phyloP scores from a whole-genome alignment of 1,140 invertebrate species.

The Drosophila virilis region DNA sequence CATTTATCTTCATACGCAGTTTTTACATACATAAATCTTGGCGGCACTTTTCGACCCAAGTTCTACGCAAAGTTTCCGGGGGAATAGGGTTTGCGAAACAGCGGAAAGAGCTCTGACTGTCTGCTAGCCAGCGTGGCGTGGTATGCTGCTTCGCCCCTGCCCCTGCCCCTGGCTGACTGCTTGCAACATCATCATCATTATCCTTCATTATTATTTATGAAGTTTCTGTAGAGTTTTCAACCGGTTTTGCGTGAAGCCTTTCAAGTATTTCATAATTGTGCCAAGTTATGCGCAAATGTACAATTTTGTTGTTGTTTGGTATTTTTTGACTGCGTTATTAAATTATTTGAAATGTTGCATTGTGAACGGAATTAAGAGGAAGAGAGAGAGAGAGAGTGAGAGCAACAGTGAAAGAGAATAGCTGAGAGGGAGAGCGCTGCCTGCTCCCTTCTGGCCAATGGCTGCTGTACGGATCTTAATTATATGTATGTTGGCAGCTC shows the following conservation, averaged over 20 bases:
- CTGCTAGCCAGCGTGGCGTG: slow-evolving; percentile 42
- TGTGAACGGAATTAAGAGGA: slow-evolving; percentile 2
- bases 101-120: neutral
- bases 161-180: slow-evolving; percentile 2
- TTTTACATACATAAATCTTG: slow-evolving; percentile 71
- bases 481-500: slow-evolving; percentile 67
- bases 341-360: slow-evolving; percentile 64
- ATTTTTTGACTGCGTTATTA: slow-evolving; percentile 58
- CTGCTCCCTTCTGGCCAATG: neutral
- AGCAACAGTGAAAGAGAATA: neutral
- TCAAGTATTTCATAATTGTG: slow-evolving; percentile 83
- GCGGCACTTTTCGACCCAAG: slow-evolving; percentile 62
- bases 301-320: slow-evolving; percentile 17
- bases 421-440: slow-evolving; percentile 7
- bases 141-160: neutral
- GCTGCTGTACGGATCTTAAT: slow-evolving; percentile 58
- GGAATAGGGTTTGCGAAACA: neutral
- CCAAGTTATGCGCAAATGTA: slow-evolving; percentile 66
- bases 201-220: slow-evolving; percentile 79
- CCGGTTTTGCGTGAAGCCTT: slow-evolving; percentile 57
- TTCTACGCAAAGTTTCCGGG: slow-evolving; percentile 22
- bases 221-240: slow-evolving; percentile 40
- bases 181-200: slow-evolving; percentile 75
- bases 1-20: slow-evolving; percentile 65
- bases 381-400: slow-evolving; percentile 7